Evolutionary conservation across 2,888 invertebrate species (phyloP), one percentile per base, ranked within the genome.

Genomic region (Euplexia lucipara): DNA sequence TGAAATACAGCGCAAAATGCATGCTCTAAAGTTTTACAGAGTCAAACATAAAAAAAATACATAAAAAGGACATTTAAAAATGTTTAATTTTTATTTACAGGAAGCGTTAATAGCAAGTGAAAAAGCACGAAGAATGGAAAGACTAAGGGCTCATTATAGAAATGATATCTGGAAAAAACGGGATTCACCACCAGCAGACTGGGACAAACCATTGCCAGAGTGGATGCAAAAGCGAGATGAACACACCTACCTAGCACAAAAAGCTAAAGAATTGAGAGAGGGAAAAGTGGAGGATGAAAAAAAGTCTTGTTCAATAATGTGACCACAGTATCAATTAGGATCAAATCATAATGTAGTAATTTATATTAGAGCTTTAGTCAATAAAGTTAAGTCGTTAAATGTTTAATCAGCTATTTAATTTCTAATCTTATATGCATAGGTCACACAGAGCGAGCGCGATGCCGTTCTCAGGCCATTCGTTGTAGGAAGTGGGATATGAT

Each of bases 101-200:
- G 91, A 95, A 69, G 94, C 96, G 14, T 78, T 99, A 60, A 95
- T 98, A 49, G 90, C 96, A 54, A 98, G 97, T 90, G 98, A 98
- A 94, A 96, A 95, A 81, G 86, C 89, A 8, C 95, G 98, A 51
- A 95, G 97, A 66, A 79, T 95, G 34, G 90, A 93, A 48, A 95
- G 99, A 74, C 88, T 98, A 56, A 88, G 90, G 61, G 96, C 96
- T 0, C 98, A 98, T 88, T 96, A 96, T 77, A 91, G 87, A 56
- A 99, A 99, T 90, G 95, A 97, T 86, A 96, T 97, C 1, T 99
- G 99, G 99, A 96, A 97, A 82, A 97, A 96, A 86, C 93, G 99
- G 45, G 95, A 95, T 7, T 84, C 93, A 37, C 98, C 99, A 0
- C 98, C 99, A 0, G 92, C 95, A 56, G 97, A 98, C 88, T 99